These are phyloP conservation scores for Bombus confusus DNA, from an alignment of 1,140 invertebrate species.

Conservation along the genomic window DNA sequence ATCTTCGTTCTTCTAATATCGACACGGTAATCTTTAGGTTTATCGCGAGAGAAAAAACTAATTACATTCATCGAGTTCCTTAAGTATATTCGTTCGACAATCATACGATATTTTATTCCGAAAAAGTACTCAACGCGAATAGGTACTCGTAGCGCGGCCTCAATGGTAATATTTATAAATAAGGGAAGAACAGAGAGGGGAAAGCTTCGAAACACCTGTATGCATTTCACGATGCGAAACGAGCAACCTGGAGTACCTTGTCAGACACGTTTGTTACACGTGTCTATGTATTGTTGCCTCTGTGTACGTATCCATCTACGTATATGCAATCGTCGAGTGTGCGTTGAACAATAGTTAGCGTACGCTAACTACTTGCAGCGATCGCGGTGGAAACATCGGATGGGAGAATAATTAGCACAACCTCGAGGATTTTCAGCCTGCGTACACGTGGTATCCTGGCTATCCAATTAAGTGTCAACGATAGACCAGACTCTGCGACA, in stretches of 20 bases:
- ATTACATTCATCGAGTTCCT: too few relatives aligned
- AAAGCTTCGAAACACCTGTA: conserved; percentile 5
- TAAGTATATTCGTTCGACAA: too few relatives aligned
- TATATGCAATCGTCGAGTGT: background rate
- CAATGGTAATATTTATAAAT: background rate
- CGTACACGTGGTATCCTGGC: background rate
- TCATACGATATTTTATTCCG: too few relatives aligned
- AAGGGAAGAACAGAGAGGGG: background rate
- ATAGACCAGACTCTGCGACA: background rate
- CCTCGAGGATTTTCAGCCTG: conserved; percentile 27
- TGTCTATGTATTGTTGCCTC: background rate
- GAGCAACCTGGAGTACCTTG: conserved; percentile 15
- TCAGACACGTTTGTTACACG: conserved; percentile 28
- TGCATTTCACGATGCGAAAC: conserved; percentile 27
- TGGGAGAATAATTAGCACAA: conserved; percentile 39
- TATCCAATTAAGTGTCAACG: conserved; percentile 30
- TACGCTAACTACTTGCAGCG: conserved; percentile 20
- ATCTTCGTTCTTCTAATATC: too few relatives aligned
- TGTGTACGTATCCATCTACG: background rate
- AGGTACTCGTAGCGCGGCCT: background rate
- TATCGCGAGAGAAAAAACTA: too few relatives aligned
- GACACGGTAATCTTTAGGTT: too few relatives aligned
- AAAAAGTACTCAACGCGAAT: background rate
- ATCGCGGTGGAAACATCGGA: conserved; percentile 25
- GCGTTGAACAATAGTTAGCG: conserved; percentile 32